Evolutionary conservation across 2,888 invertebrate species (phyloP).

Genomic region (Ischnura elegans): DNA sequence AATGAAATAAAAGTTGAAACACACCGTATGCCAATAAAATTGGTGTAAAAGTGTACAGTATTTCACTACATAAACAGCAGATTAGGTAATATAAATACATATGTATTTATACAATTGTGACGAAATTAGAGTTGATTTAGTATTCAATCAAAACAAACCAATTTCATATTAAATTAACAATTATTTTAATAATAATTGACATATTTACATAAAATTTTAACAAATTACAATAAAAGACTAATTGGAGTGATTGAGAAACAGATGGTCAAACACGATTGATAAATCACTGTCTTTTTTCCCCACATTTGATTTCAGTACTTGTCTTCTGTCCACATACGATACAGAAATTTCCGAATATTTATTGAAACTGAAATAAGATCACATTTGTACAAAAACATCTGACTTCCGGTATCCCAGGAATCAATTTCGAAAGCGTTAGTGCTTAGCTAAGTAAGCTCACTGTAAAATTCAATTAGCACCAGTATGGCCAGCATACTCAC

Average conservation of each 20-base stretch:
- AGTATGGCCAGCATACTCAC: constrained; percentile 42
- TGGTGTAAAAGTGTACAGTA: too few relatives aligned
- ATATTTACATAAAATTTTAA: neutral
- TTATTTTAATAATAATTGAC: neutral
- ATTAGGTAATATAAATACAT: too few relatives aligned
- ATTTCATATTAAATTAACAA: neutral
- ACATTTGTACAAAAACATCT: neutral
- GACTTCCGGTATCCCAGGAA: neutral
- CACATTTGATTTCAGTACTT: neutral
- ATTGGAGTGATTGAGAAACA: neutral
- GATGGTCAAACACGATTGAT: neutral
- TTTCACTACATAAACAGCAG: too few relatives aligned
- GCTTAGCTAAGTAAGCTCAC: neutral
- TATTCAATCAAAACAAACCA: neutral
- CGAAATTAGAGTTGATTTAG: too few relatives aligned
- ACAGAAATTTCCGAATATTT: neutral
- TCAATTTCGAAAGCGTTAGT: neutral
- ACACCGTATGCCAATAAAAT: too few relatives aligned
- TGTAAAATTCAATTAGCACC: neutral
- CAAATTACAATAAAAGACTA: neutral
- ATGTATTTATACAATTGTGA: too few relatives aligned
- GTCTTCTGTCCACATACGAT: neutral
- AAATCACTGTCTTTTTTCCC: neutral
- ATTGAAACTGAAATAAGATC: neutral
- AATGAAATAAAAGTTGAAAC: too few relatives aligned